Evolutionary conservation across 2,797 vertebrate species (phyloP), one percentile per base, ranked within the genome.

Genomic region (Pampus argenteus): DNA sequence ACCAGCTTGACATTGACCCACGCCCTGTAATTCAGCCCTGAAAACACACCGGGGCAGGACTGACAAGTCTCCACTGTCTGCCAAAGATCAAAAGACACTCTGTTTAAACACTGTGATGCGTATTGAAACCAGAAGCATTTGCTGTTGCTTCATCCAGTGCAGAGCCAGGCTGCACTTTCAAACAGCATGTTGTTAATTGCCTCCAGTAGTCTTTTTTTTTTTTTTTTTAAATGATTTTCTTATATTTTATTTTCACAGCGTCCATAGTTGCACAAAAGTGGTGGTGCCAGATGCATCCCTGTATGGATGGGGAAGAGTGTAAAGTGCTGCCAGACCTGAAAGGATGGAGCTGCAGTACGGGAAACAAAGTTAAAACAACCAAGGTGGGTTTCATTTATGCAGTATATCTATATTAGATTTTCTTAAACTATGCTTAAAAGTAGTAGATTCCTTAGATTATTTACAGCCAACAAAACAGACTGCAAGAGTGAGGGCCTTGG

Each of bases 271-370:
- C 97, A 81, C 98, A 99, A 95, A 98, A 96, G 88, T 98, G 97
- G 98, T 99, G 98, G 98, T 99, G 98, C 90, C 97, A 98, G 90
- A 99, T 99, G 98, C 95, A 98, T 84, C 98, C 98, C 2, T 99
- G 98, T 85, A 95, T 99, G 85, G 94, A 93, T 0, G 97, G 96
- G 36, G 98, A 99, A 79, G 97, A 98, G 82, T 99, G 98, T 89
- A 98, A 96, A 87, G 97, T 99, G 66, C 94, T 99, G 90, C 98
- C 98, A 0, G 98, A 99, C 91, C 94, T 97, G 66, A 97, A 98
- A 1, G 98, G 98, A 40, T 99, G 98, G 98, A 99, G 97, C 95
- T 99, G 98, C 95, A 98, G 97, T 93, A 97, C 94, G 0, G 96
- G 98, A 84, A 98, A 98, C 94, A 98, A 96, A 94, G 96, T 99